These are phyloP conservation scores for Diacarnus erythraeanus DNA, from an alignment of 37 sponge, comb jelly and placozoan genomes.

Conservation along the genomic window DNA sequence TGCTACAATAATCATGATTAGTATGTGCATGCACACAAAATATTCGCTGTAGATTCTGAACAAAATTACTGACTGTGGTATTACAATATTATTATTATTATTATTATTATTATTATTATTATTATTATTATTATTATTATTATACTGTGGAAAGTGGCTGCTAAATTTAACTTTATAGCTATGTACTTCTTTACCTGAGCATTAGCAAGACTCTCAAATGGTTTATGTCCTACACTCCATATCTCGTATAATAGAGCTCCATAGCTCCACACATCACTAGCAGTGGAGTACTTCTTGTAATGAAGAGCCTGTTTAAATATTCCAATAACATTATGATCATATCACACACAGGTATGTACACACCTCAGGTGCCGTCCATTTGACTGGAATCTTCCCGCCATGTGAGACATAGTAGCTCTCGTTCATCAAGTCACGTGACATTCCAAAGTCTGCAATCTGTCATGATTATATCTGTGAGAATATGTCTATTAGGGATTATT, in stretches of 20 bases:
- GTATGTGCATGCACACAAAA: no score
- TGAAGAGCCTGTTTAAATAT: conserved; percentile 1
- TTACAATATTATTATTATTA: no score
- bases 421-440: conserved; percentile 10
- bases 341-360: no score
- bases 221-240: conserved; percentile 17
- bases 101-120: background rate
- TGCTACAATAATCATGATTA: no score
- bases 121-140: background rate
- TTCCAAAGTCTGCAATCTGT: conserved; percentile 18
- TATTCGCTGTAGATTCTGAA: no score
- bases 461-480: background rate
- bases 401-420: conserved; percentile 7
- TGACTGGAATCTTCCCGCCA: conserved; percentile 19
- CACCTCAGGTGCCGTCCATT: conserved; percentile 17
- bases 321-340: no score
- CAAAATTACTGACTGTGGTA: no score
- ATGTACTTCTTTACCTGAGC: no score
- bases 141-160: background rate
- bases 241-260: conserved; percentile 9
- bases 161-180: background rate
- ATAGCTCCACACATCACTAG: conserved; percentile 27
- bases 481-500: background rate
- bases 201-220: background rate
- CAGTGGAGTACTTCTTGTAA: conserved; percentile 5